Conservation (phyloP, 2,797 vertebrate species). For the Adrianichthys oophorus region DNA sequence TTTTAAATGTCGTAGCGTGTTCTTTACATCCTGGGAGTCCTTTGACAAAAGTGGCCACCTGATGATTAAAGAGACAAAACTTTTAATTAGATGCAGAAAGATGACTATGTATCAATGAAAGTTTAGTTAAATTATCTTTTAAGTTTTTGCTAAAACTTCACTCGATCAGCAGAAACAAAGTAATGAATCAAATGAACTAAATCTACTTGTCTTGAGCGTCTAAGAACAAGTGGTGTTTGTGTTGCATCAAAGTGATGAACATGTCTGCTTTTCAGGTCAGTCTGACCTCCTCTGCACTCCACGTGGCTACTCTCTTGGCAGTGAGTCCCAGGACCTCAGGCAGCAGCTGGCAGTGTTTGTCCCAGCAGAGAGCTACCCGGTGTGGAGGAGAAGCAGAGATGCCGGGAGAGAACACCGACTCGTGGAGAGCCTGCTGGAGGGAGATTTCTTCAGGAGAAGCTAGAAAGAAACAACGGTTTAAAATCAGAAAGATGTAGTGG, state of each 20-base stretch:
- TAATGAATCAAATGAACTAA: background rate
- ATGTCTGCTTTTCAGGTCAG: slow-evolving; percentile 39
- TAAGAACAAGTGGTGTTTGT: slow-evolving; percentile 31
- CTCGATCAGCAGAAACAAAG: slow-evolving; percentile 3
- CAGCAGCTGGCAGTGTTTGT: slow-evolving; percentile 91
- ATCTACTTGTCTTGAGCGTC: slow-evolving; percentile 16
- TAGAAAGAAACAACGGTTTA: slow-evolving; percentile 25
- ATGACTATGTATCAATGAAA: background rate
- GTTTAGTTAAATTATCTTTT: slow-evolving; percentile 2
- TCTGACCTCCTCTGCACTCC: slow-evolving; percentile 89
- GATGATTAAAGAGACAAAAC: slow-evolving; percentile 12
- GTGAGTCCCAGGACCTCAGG: slow-evolving; percentile 89
- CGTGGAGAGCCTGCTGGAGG: slow-evolving; percentile 90
- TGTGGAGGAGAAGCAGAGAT: slow-evolving; percentile 78
- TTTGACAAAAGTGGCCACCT: slow-evolving; percentile 82
- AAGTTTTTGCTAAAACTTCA: slow-evolving; percentile 2
- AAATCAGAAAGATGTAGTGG: background rate
- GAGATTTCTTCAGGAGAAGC: slow-evolving; percentile 70
- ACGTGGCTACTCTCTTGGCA: slow-evolving; percentile 87
- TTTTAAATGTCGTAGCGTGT: slow-evolving; percentile 81
- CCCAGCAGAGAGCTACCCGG: slow-evolving; percentile 85
- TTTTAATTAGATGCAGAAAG: slow-evolving; percentile 1
- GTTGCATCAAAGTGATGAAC: slow-evolving; percentile 29
- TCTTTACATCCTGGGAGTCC: slow-evolving; percentile 83
- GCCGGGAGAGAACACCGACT: slow-evolving; percentile 89